Conservation (phyloP, 2,797 vertebrate genomes). For the Neopelma chrysocephalum region DNA sequence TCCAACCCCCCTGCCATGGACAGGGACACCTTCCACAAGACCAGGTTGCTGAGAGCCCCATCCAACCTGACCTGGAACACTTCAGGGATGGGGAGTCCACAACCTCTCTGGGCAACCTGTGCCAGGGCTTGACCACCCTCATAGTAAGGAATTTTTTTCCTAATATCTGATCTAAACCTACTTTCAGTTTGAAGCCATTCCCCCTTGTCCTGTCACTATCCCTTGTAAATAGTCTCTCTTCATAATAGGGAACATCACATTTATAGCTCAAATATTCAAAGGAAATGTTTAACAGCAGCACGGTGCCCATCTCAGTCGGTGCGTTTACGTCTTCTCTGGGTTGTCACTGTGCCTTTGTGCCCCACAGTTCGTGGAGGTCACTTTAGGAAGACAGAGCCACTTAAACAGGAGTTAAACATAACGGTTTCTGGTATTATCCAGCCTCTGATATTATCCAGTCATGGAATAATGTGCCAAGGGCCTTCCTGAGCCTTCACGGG, state of each 20-base stretch:
- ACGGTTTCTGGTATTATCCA: background rate
- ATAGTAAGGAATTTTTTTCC: background rate
- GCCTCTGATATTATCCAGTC: background rate
- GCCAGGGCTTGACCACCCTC: background rate
- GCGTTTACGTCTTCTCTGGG: background rate
- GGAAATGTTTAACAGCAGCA: background rate
- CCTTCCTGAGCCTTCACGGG: background rate
- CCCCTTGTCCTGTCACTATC: background rate
- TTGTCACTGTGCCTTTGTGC: background rate
- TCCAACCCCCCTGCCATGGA: background rate
- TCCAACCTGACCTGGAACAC: background rate
- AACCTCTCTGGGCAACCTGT: background rate
- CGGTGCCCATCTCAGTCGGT: accelerated
- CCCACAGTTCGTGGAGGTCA: background rate
- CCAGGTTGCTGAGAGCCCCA: background rate
- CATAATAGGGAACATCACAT: background rate
- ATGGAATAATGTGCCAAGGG: background rate
- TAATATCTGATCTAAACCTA: background rate
- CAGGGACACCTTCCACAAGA: background rate
- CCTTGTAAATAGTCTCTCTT: background rate
- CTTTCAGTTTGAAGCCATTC: background rate
- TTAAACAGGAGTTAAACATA: background rate
- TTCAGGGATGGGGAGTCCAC: background rate
- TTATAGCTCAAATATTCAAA: background rate
- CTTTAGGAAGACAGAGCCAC: background rate